Evolutionary conservation across 2,888 invertebrate species (phyloP).

Genomic region (Poecilus cupreus): DNA sequence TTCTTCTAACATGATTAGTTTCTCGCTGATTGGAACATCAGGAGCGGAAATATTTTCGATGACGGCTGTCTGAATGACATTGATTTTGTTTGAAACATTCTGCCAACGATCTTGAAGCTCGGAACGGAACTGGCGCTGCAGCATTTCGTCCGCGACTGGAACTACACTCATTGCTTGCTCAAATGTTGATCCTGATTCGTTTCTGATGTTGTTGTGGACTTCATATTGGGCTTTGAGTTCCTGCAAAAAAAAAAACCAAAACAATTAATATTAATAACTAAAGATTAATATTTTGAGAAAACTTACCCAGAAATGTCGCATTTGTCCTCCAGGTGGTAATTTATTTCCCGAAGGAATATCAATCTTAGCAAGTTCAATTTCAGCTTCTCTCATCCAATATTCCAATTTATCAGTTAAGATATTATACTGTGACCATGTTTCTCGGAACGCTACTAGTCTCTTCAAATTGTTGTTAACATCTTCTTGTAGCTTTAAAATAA

Average conservation of each 20-base stretch:
- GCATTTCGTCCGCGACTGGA: constrained; percentile 89
- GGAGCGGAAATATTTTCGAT: constrained; percentile 83
- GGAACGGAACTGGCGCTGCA: constrained; percentile 85
- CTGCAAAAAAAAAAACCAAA: constrained; percentile 67
- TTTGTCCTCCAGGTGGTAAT: constrained; percentile 80
- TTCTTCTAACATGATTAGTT: constrained; percentile 83
- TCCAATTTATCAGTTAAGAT: constrained; percentile 83
- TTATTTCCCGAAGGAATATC: constrained; percentile 78
- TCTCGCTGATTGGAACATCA: constrained; percentile 84
- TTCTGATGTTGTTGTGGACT: constrained; percentile 85
- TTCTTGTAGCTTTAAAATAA: constrained; percentile 83
- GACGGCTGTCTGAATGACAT: constrained; percentile 80
- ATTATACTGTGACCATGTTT: constrained; percentile 86
- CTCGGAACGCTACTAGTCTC: constrained; percentile 83
- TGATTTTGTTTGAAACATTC: constrained; percentile 79
- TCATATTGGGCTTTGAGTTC: constrained; percentile 92
- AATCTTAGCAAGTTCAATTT: constrained; percentile 81
- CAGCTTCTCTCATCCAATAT: constrained; percentile 84
- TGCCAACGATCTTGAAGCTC: constrained; percentile 87
- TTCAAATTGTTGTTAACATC: constrained; percentile 84
- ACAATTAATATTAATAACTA: background rate
- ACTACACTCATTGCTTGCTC: constrained; percentile 86
- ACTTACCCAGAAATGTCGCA: constrained; percentile 87
- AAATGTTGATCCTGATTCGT: constrained; percentile 83
- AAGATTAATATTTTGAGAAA: background rate